Percentiles rank a stretch among this genome's conserved stretches.
Evolutionary conservation across 2,888 invertebrate genomes (phyloP).

Genomic region (Troides oblongomaculatus): DNA sequence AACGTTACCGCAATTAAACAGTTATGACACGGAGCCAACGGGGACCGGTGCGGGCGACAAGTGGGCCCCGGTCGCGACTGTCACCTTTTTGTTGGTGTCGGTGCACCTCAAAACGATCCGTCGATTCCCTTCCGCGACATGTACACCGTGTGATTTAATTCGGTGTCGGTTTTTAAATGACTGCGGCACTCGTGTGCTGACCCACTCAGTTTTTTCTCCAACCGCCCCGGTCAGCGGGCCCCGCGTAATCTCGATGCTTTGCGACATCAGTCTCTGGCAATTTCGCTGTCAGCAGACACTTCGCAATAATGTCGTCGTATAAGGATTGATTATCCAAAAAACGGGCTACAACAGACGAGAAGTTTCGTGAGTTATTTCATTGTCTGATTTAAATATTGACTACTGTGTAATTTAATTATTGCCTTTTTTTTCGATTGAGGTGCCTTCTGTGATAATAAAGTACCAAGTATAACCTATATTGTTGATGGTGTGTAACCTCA

Average conservation of each 20-base stretch:
- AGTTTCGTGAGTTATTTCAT: slow-evolving; percentile 11
- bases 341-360: slow-evolving; percentile 23
- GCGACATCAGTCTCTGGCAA: slow-evolving; percentile 37
- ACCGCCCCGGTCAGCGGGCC: slow-evolving; percentile 3
- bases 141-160: slow-evolving; percentile 40
- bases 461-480: background rate
- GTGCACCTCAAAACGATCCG: slow-evolving; percentile 14
- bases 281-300: slow-evolving; percentile 29
- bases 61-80: slow-evolving; percentile 12
- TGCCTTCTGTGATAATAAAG: background rate
- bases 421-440: background rate
- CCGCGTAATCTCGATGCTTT: slow-evolving; percentile 34
- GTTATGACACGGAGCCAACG: slow-evolving; percentile 4
- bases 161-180: slow-evolving; percentile 44
- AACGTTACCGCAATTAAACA: slow-evolving; percentile 19
- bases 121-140: slow-evolving; percentile 25
- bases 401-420: slow-evolving; percentile 9
- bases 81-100: slow-evolving; percentile 21
- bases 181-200: slow-evolving; percentile 48
- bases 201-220: slow-evolving; percentile 56
- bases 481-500: background rate
- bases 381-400: slow-evolving; percentile 6
- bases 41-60: background rate
- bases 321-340: slow-evolving; percentile 30
- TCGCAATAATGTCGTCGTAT: slow-evolving; percentile 29